Evolutionary conservation across 1,140 invertebrate species (phyloP), one percentile per base, ranked within the genome.

Genomic region (Armadillidium nasatum): DNA sequence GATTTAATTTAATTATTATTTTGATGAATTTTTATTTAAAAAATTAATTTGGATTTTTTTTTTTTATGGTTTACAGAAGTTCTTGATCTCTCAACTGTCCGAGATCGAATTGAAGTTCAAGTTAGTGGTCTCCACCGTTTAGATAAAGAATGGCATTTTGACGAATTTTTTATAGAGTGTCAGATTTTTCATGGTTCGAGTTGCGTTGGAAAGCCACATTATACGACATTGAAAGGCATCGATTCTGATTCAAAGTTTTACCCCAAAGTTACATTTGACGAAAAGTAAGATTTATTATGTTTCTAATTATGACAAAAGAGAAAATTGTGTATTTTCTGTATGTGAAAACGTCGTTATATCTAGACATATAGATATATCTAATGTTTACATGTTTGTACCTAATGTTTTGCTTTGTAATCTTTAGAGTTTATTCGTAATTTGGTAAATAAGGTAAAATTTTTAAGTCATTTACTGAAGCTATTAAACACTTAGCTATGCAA

Each of bases 131-230:
- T 96, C 22, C 94, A 97, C 84, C 88, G 94, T 78, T 85, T 95
- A 33, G 89, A 90, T 10, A 84, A 86, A 4, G 87, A 90, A 46
- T 96, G 94, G 93, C 89, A 88, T 76, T 92, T 93, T 84, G 92
- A 95, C 82, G 91, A 93, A 82, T 97, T 93, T 82, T 88, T 91
- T 73, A 88, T 96, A 11, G 89, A 90, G 69, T 91, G 90, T 44
- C 92, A 94, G 83, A 88, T 97, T 68, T 95, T 92, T 84, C 91
- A 97, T 85, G 95, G 94, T 9, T 93, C 92, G 0, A 86, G 92
- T 70, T 89, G 90, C 11, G 86, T 95, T 22, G 91, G 90, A 23
- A 87, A 89, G 75, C 86, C 90, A 0, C 88, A 91, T 67, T 83
- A 90, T 11, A 90, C 92, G 0, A 88, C 89, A 82, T 88, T 89